phyloP scores from a whole-genome alignment of 1,140 invertebrate genomes.

The Chironomus striatipennis region DNA sequence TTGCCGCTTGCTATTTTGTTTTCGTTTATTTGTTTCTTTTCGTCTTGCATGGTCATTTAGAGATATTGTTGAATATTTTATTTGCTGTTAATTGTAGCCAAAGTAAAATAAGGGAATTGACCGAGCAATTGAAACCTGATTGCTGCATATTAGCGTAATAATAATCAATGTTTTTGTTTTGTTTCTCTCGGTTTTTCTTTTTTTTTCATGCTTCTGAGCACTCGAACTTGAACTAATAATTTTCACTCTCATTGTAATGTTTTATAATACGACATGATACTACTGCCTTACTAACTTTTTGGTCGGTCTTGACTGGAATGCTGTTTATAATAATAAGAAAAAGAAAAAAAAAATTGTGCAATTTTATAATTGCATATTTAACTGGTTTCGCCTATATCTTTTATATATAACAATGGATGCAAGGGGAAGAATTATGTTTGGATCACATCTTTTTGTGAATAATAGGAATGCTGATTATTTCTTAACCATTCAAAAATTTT shows the following conservation, averaged over 20 bases:
- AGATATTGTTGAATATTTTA: background rate
- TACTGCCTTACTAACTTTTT: background rate
- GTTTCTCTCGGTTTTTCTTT: background rate
- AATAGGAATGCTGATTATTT: no score
- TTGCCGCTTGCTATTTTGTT: no score
- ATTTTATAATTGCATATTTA: background rate
- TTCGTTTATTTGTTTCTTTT: background rate
- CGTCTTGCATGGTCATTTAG: background rate
- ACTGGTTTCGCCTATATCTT: background rate
- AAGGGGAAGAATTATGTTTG: no score
- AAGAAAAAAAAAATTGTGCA: background rate
- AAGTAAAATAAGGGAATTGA: background rate
- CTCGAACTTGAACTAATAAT: constrained; percentile 9
- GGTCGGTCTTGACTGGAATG: background rate
- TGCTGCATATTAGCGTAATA: background rate
- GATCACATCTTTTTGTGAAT: no score
- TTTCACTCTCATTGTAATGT: background rate
- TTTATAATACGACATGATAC: background rate
- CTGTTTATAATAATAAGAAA: background rate
- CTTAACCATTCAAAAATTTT: no score
- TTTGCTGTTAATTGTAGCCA: background rate
- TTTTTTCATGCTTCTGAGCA: background rate
- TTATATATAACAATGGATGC: background rate
- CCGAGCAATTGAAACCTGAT: background rate
- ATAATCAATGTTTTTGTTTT: background rate